A percentile compares a stretch with the other conserved stretches of the same genome.
phyloP scores from a whole-genome alignment of 35 echinoderm and acorn worm genomes.

The Lytechinus variegatus region DNA sequence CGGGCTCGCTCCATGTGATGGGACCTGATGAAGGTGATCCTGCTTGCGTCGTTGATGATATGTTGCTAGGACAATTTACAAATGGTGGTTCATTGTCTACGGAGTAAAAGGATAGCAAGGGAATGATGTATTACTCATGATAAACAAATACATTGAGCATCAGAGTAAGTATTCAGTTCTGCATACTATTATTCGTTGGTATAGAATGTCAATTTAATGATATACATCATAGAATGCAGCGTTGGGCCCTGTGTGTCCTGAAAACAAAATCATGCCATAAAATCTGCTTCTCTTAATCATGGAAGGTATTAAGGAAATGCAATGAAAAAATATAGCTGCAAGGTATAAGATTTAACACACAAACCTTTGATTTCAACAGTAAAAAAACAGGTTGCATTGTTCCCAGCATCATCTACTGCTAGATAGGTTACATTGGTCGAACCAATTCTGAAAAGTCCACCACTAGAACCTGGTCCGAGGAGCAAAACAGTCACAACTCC shows the following conservation, averaged over 20 bases:
- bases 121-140: too few species aligned
- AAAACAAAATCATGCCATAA: too few species aligned
- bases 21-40: not conserved
- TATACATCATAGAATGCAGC: too few species aligned
- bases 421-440: not conserved
- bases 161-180: too few species aligned
- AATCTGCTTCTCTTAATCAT: too few species aligned
- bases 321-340: too few species aligned
- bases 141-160: too few species aligned
- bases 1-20: conserved; percentile 11
- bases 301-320: too few species aligned
- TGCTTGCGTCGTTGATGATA: not conserved
- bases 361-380: not conserved
- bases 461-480: not conserved
- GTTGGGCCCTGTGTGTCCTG: too few species aligned
- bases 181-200: too few species aligned
- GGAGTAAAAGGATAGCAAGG: not conserved
- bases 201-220: too few species aligned
- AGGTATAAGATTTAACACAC: not conserved
- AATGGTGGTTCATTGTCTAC: not conserved
- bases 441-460: not conserved
- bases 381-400: not conserved
- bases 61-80: not conserved
- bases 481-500: not conserved
- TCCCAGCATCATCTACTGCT: not conserved